Conservation (phyloP, 1,140 invertebrate genomes). For the Saccostrea echinata region DNA sequence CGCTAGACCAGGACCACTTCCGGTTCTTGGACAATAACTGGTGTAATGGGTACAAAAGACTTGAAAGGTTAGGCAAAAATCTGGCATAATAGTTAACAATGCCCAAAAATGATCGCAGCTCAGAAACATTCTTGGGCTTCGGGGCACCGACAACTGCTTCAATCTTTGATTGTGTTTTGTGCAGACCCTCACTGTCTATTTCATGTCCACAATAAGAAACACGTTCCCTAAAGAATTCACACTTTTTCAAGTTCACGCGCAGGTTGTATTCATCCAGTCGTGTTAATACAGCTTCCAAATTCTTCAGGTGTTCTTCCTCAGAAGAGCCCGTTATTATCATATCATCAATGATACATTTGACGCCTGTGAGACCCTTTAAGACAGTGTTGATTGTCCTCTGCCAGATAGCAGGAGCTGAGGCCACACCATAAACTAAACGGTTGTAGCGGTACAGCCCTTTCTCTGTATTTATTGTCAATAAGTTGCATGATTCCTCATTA, state of each 20-base stretch:
- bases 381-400: no score
- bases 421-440: no score
- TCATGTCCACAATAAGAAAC: conserved; percentile 41
- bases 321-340: no score
- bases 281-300: no score
- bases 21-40: conserved; percentile 39
- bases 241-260: conserved; percentile 48
- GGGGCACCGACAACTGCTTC: conserved; percentile 47
- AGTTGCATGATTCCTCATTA: no score
- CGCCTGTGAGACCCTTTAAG: no score
- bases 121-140: conserved; percentile 32
- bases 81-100: conserved; percentile 53
- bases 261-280: no score
- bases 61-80: conserved; percentile 46
- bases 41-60: conserved; percentile 45
- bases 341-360: conserved; percentile 8
- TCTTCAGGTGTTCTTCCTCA: no score
- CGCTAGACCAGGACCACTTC: conserved; percentile 43
- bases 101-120: conserved; percentile 47
- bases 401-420: no score
- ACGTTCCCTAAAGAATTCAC: conserved; percentile 46
- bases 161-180: conserved; percentile 50
- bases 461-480: no score
- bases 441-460: no score
- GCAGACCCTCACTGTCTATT: conserved; percentile 34